phyloP scores from a whole-genome alignment of 64 coral and sea anemone genomes.

The Montipora cactus region DNA sequence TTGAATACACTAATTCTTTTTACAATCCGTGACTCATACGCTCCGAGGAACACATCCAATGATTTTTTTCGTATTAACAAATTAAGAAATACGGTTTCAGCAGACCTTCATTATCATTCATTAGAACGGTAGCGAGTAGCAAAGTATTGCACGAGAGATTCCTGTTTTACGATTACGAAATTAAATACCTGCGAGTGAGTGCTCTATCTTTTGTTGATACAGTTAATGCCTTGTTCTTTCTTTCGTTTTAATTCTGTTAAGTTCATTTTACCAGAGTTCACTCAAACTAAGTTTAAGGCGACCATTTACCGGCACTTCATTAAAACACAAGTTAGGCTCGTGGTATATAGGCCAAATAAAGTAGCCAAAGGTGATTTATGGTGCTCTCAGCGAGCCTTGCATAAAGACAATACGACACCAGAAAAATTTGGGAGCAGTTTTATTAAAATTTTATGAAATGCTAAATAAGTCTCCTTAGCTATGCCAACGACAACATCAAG shows the following conservation, averaged over 20 bases:
- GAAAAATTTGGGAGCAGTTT: not conserved
- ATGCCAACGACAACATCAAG: not conserved
- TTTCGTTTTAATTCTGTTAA: not conserved
- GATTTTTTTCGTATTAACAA: no score
- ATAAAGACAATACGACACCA: not conserved
- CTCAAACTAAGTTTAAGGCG: no score
- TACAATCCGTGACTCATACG: not conserved
- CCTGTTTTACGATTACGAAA: not conserved
- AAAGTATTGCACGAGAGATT: not conserved
- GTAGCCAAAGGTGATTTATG: no score
- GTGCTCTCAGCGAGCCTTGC: not conserved
- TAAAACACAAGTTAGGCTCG: no score
- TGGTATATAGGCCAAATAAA: no score
- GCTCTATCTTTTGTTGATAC: not conserved
- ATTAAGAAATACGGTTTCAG: no score
- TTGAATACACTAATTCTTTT: not conserved
- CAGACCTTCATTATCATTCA: no score
- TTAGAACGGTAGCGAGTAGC: not conserved
- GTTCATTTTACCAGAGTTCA: not conserved
- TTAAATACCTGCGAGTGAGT: not conserved
- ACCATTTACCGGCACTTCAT: no score
- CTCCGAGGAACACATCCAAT: not conserved
- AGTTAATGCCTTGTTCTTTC: slow-evolving; percentile 2
- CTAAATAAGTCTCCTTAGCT: slow-evolving; percentile 1
- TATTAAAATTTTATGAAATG: not conserved